Evolutionary conservation across 2,113 vertebrate genomes (phyloP), one percentile per base, ranked within the genome.

Genomic region (Xyrauchen texanus): DNA sequence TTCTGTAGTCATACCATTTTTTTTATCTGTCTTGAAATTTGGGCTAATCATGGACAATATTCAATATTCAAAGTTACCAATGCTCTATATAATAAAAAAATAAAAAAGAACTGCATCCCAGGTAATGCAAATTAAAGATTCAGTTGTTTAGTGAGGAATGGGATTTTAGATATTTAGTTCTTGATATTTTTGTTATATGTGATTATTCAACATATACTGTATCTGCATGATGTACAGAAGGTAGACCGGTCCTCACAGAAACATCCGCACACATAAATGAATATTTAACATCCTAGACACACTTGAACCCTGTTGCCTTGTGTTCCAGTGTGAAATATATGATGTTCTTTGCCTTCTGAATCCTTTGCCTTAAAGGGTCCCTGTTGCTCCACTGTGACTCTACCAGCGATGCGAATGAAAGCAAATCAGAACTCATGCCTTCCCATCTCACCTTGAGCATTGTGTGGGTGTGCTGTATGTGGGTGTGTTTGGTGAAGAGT

Each of bases 221-320:
- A 72, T 72, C 62, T 76, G 67, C 61, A 77, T 70, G 21, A 71
- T 44, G 70, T 76, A 65, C 72, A 71, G 80, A 78, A 52, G 78
- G 82, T 79, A 71, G 81, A 66, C 65, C 67, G 51, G 49, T 68
- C 65, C 51, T 34, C 3, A 3, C 67, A 69, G 51, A 55, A 42
- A 42, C 51, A 7, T 13, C 6, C 42, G 8, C 69, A 75, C 47
- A 70, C 21, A 34, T 16, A 21, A 58, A 84, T 81, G 76, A 81
- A 84, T 84, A 84, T 84, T 84, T 72, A 82, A 77, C 77, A 73
- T 46, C 46, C 55, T 74, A 75, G 69, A 80, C 80, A 80, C 57
- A 82, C 21, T 60, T 45, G 45, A 72, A 80, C 55, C 53, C 65
- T 70, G 53, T 76, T 78, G 74, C 51, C 44, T 66, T 34, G 61